Percentiles rank a stretch among this genome's conserved stretches.
Evolutionary conservation across 2,888 invertebrate species (phyloP).

Genomic region (Bombylius major): DNA sequence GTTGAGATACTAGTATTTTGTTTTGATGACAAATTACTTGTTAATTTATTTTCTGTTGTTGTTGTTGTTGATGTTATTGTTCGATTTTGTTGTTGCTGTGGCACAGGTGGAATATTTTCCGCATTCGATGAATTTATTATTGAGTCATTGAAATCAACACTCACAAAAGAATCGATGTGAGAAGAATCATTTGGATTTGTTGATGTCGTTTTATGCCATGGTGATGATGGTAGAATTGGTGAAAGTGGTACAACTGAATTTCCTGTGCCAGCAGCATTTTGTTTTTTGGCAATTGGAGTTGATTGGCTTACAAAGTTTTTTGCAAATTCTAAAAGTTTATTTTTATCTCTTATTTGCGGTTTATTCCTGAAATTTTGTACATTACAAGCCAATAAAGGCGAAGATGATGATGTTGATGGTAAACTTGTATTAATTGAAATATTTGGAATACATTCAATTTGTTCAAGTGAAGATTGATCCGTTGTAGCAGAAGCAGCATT

Average conservation of each 20-base stretch:
- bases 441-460: too few species aligned
- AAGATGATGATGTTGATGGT: too few species aligned
- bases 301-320: neutral
- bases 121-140: conserved; percentile 19
- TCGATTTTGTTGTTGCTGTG: neutral
- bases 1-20: neutral
- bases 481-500: too few species aligned
- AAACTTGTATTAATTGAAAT: too few species aligned
- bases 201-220: neutral
- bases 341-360: neutral
- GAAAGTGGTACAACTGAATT: neutral
- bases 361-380: too few species aligned
- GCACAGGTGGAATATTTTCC: conserved; percentile 25
- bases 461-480: too few species aligned
- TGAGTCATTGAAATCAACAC: too few species aligned
- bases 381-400: too few species aligned
- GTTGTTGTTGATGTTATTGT: neutral
- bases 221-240: neutral
- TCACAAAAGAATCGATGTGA: too few species aligned
- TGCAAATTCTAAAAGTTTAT: neutral
- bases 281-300: neutral
- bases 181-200: neutral
- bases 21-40: neutral
- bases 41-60: neutral
- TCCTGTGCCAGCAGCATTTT: neutral